Evolutionary conservation across 2,113 vertebrate species (phyloP), one percentile per base, ranked within the genome.

Genomic region (Limanda limanda): DNA sequence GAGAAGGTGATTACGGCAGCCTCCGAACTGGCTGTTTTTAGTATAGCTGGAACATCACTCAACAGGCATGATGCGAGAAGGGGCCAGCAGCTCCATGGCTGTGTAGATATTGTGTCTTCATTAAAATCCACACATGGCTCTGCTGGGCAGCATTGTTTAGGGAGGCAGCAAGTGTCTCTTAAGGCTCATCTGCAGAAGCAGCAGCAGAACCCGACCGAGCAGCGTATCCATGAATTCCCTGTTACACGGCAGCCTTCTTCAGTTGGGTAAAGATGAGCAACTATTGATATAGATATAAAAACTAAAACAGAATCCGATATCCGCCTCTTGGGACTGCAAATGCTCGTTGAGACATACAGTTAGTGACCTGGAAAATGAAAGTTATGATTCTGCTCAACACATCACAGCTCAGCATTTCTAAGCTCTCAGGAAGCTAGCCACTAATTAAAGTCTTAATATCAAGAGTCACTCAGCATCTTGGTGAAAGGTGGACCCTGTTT

Each of bases 51-150:
- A 75, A 73, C 75, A 60, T 31, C 47, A 55, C 45, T 81, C 65
- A 52, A 64, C 63, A 62, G 69, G 48, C 40, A 20, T 72, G 84
- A 86, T 88, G 80, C 76, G 72, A 81, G 65, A 67, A 27, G 69
- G 27, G 77, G 65, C 74, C 74, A 78, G 76, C 21, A 66, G 87
- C 74, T 73, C 57, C 73, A 42, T 31, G 60, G 71, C 62, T 2
- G 14, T 74, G 59, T 83, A 69, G 83, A 90, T 86, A 86, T 86
- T 89, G 78, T 88, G 83, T 92, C 91, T 92, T 91, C 90, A 92
- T 93, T 92, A 91, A 83, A 86, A 73, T 79, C 77, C 61, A 70
- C 83, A 77, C 60, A 64, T 63, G 63, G 51, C 85, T 87, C 8
- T 54, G 17, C 72, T 81, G 83, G 85, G 69, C 71, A 65, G 64